These are phyloP conservation scores for Gisinianus flammeolus DNA, from an alignment of 2,888 invertebrate genomes.

Conservation along the genomic window DNA sequence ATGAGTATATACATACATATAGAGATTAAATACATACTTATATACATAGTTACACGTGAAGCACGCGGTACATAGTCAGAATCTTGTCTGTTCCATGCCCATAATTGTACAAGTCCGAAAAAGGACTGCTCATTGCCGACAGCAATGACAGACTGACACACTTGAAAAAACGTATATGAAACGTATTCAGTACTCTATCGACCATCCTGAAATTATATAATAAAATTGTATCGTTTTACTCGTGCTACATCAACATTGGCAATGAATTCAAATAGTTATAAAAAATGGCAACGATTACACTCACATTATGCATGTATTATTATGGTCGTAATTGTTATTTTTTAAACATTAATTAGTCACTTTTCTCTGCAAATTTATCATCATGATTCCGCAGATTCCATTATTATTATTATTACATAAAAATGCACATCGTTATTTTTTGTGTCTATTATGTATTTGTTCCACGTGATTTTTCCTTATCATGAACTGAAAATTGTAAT, in stretches of 20 bases:
- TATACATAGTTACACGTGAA: no score
- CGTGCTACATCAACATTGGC: neutral
- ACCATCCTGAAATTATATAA: neutral
- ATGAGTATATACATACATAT: no score
- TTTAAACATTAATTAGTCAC: neutral
- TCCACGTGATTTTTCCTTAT: no score
- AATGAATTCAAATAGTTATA: no score
- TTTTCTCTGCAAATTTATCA: neutral
- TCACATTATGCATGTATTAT: neutral
- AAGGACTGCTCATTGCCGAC: constrained; percentile 56
- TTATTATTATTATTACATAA: neutral
- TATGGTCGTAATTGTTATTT: neutral
- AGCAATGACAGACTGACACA: constrained; percentile 51
- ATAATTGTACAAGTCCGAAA: constrained; percentile 57
- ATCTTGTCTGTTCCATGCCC: constrained; percentile 47
- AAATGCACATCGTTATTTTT: no score
- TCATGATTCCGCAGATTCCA: neutral
- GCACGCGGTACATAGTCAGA: no score
- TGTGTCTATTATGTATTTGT: no score
- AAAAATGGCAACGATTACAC: no score
- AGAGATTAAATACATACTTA: no score
- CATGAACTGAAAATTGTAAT: no score
- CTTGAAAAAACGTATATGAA: constrained; percentile 40
- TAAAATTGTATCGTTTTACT: neutral
- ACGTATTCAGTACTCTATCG: no score